These are phyloP conservation scores for Rhinoptilus africanus DNA, from an alignment of 2,113 vertebrate species.

Conservation along the genomic window DNA sequence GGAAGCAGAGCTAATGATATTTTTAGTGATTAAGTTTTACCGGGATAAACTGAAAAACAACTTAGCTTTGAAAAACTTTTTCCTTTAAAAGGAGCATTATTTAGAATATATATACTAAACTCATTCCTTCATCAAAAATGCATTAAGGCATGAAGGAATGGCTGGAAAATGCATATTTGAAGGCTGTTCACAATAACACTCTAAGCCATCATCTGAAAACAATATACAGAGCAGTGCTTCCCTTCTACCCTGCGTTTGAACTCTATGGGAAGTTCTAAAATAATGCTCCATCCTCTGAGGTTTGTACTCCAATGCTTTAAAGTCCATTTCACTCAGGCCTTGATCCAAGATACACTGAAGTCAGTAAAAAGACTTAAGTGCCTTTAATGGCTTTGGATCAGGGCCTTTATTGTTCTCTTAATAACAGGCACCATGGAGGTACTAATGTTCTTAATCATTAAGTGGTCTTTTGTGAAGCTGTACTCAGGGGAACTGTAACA, in stretches of 20 bases:
- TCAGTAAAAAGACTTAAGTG: not conserved
- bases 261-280: slow-evolving; percentile 24
- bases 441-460: slow-evolving; percentile 11
- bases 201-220: slow-evolving; percentile 9
- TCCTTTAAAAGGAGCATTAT: not conserved
- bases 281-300: slow-evolving; percentile 25
- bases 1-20: not conserved
- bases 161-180: not conserved
- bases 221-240: not conserved
- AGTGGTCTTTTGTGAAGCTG: slow-evolving; percentile 2
- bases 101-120: not conserved
- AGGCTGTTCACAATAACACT: not conserved
- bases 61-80: not conserved
- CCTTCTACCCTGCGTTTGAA: slow-evolving; percentile 7
- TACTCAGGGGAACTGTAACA: not conserved
- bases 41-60: not conserved
- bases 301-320: slow-evolving; percentile 4
- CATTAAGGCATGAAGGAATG: not conserved
- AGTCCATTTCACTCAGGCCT: slow-evolving; percentile 29
- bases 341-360: slow-evolving; percentile 54
- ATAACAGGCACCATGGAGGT: not conserved
- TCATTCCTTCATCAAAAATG: not conserved
- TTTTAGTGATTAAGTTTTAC: not conserved
- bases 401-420: slow-evolving; percentile 39
- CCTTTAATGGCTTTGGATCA: slow-evolving; percentile 32